A percentile compares a stretch with the other conserved stretches of the same genome.
Conservation (phyloP, 1,140 invertebrate genomes). For the Delia radicum region DNA sequence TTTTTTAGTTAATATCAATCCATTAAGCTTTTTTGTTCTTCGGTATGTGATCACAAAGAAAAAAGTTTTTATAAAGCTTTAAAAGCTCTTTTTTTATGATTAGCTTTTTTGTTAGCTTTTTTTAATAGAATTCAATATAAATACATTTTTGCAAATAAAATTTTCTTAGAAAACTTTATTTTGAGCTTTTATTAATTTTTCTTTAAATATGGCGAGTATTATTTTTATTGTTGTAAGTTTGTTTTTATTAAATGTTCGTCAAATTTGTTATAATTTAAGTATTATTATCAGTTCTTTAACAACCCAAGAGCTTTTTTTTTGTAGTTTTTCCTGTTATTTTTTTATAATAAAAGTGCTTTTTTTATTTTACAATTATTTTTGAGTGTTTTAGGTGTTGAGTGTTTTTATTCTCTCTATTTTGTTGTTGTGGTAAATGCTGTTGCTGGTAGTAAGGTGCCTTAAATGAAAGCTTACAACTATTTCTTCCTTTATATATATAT, state of each 20-base stretch:
- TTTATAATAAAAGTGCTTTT: not conserved
- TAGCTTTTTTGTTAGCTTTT: not conserved
- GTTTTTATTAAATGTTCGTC: not conserved
- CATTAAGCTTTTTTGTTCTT: not conserved
- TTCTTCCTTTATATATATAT: not conserved
- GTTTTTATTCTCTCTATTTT: not conserved
- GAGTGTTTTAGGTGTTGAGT: not conserved
- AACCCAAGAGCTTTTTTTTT: conserved; percentile 13
- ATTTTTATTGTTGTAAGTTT: not conserved
- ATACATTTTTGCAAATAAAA: not conserved
- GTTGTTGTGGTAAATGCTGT: not conserved
- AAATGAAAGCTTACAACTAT: conserved; percentile 8
- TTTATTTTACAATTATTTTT: not conserved
- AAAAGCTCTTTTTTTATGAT: not conserved
- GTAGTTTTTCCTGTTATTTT: not conserved
- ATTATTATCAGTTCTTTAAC: conserved; percentile 16
- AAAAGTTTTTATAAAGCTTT: not conserved
- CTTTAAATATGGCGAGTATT: conserved; percentile 12
- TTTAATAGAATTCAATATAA: no score
- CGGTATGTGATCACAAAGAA: not conserved
- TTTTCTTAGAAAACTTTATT: not conserved
- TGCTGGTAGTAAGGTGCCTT: conserved; percentile 6
- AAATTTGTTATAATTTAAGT: not conserved
- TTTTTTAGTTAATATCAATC: not conserved
- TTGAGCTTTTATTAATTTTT: not conserved